Percentiles rank a stretch among this genome's conserved stretches.
phyloP scores from a whole-genome alignment of 1,140 invertebrate genomes.

The Eubasilissa regina region DNA sequence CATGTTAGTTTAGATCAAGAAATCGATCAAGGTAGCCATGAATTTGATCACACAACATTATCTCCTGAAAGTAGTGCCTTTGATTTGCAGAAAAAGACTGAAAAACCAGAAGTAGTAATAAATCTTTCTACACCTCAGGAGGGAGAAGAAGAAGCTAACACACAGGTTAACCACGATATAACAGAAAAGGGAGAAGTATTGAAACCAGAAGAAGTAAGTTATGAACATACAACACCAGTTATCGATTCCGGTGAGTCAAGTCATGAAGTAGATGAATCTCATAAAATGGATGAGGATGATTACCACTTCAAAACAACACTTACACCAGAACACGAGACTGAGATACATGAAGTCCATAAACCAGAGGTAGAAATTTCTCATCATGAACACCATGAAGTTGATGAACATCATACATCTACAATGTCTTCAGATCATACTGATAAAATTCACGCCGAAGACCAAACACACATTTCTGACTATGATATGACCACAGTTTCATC shows the following conservation, averaged over 20 bases:
- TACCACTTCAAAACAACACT: neutral
- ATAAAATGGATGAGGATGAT: constrained; percentile 11
- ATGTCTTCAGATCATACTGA: constrained; percentile 6
- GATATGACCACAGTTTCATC: neutral
- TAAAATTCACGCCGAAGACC: neutral
- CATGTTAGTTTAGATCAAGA: neutral
- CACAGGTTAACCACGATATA: neutral
- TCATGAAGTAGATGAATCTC: neutral
- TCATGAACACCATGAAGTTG: neutral
- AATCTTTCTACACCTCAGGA: neutral
- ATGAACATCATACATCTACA: neutral
- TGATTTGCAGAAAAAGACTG: constrained; percentile 7
- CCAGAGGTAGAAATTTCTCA: neutral
- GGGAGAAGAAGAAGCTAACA: neutral
- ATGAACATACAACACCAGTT: constrained; percentile 7
- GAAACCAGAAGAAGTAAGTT: neutral
- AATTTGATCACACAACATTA: neutral
- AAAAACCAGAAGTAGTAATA: neutral
- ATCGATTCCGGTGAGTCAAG: neutral
- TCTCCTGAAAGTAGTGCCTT: neutral
- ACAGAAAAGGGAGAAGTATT: neutral
- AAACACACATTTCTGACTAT: neutral
- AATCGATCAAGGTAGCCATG: neutral
- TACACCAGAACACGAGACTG: neutral
- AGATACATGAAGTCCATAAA: neutral